Evolutionary conservation across 2,888 invertebrate genomes (phyloP), one percentile per base, ranked within the genome.

Genomic region (Amblyjoppa proteus): DNA sequence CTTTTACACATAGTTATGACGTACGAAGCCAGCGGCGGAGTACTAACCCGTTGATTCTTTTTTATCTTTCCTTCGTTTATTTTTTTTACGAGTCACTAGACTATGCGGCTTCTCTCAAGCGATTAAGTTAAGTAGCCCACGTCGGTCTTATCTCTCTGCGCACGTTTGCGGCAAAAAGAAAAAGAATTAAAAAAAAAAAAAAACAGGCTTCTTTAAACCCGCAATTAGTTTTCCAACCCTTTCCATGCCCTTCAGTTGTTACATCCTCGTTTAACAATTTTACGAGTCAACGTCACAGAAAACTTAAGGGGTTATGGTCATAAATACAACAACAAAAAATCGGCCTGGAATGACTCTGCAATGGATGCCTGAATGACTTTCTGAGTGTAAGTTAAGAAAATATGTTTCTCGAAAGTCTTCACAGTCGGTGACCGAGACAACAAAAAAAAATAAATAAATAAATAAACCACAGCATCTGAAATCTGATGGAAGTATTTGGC

Each of bases 91-190:
- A 58, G 76, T 82, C 81, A 69, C 81, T 68, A 71, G 61, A 81
- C 77, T 81, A 79, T 82, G 81, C 56, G 58, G 75, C 77, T 76
- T 53, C 81, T 73, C 73, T 80, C 45, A 51, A 83, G 85, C 85
- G 80, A 83, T 85, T 83, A 85, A 83, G 69, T 85, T 80, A 85
- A 85, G 85, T 85, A 85, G 73, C 71, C 51, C 73, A 28, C 41
- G 53, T 56, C 51, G 58, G 61, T 83, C 85, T 85, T 85, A 85
- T 85, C 85, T 80, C 69, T 49, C 58, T 66, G 71, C 41, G 80
- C 66, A 38, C 31, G 34, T 25, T 41, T 41, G 74, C 45, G 56
- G 58, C 49, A 66, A 76, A 85, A 82, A 78, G 66, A 66, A 51
- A 49, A 53, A 16, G 16, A 31, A 34, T 34, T 7, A n/a, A 20